phyloP scores from a whole-genome alignment of 1,140 invertebrate species.

The Tetramorium simillimum region DNA sequence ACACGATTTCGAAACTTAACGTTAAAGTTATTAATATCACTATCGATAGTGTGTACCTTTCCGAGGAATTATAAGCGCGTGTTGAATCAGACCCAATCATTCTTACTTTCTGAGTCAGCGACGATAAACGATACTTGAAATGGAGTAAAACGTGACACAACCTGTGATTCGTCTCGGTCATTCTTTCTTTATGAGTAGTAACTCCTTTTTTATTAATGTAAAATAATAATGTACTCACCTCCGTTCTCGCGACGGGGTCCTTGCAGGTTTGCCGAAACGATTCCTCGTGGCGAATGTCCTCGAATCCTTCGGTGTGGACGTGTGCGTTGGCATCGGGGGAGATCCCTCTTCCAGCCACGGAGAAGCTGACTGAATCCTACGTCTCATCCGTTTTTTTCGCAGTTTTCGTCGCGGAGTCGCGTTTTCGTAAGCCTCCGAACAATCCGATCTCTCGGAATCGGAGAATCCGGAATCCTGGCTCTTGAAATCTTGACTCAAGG shows the following conservation, averaged over 20 bases:
- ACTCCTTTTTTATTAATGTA: background rate
- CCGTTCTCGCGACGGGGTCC: background rate
- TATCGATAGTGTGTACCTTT: background rate
- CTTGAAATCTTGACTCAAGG: slow-evolving; percentile 79
- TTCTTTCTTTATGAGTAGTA: background rate
- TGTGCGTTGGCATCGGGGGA: slow-evolving; percentile 73
- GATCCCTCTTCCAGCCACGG: slow-evolving; percentile 65
- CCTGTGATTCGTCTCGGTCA: background rate
- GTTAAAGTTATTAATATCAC: slow-evolving; percentile 6
- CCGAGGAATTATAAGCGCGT: background rate
- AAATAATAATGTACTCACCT: slow-evolving; percentile 44
- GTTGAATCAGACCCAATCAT: slow-evolving; percentile 18
- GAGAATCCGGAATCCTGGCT: slow-evolving; percentile 86
- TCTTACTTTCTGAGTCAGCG: slow-evolving; percentile 9
- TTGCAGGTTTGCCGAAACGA: background rate
- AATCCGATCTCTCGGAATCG: slow-evolving; percentile 83
- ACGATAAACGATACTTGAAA: background rate
- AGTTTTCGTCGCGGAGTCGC: slow-evolving; percentile 62
- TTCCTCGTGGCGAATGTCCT: slow-evolving; percentile 13
- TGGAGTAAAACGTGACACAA: background rate
- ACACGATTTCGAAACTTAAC: background rate
- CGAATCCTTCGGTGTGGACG: slow-evolving; percentile 79
- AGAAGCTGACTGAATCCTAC: slow-evolving; percentile 39
- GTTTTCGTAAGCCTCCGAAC: slow-evolving; percentile 68
- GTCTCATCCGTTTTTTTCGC: slow-evolving; percentile 49